Conservation (phyloP, 2,113 vertebrate species). For the Pachypanchax playfairii region DNA sequence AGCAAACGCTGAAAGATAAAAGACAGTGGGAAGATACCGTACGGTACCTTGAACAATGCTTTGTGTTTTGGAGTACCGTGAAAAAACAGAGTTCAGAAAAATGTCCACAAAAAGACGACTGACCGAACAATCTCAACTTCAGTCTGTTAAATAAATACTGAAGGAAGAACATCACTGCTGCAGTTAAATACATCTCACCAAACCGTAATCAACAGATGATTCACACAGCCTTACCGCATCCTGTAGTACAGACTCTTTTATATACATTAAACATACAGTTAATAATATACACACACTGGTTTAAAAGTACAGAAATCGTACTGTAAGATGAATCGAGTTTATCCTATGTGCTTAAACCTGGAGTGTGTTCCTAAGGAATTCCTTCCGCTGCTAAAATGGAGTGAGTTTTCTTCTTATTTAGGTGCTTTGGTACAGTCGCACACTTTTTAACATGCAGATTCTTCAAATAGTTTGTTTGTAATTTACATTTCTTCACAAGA, state of each 20-base stretch:
- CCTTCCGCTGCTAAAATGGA: slow-evolving; percentile 39
- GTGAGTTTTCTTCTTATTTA: slow-evolving; percentile 29
- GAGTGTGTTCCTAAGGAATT: slow-evolving; percentile 26
- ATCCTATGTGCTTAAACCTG: slow-evolving; percentile 17
- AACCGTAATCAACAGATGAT: slow-evolving; percentile 14
- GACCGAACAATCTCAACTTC: slow-evolving; percentile 22
- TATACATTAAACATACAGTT: slow-evolving; percentile 52
- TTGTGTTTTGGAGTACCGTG: slow-evolving; percentile 5
- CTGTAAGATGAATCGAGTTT: too few species aligned
- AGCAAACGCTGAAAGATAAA: slow-evolving; percentile 26
- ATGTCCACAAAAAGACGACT: not conserved
- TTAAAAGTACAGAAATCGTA: slow-evolving; percentile 39
- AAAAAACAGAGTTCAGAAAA: slow-evolving; percentile 27
- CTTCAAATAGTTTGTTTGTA: slow-evolving; percentile 27
- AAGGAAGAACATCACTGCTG: slow-evolving; percentile 16
- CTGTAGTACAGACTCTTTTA: slow-evolving; percentile 25
- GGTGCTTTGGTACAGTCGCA: slow-evolving; percentile 56
- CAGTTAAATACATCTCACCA: slow-evolving; percentile 4
- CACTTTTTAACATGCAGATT: slow-evolving; percentile 47
- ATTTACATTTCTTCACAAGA: slow-evolving; percentile 34
- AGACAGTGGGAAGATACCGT: slow-evolving; percentile 11
- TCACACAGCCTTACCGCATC: slow-evolving; percentile 19
- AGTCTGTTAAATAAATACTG: slow-evolving; percentile 20
- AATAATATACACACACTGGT: slow-evolving; percentile 42
- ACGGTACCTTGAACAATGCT: slow-evolving; percentile 33